Conservation (phyloP, 1,140 invertebrate species). For the Leptestheria dahalacensis region DNA sequence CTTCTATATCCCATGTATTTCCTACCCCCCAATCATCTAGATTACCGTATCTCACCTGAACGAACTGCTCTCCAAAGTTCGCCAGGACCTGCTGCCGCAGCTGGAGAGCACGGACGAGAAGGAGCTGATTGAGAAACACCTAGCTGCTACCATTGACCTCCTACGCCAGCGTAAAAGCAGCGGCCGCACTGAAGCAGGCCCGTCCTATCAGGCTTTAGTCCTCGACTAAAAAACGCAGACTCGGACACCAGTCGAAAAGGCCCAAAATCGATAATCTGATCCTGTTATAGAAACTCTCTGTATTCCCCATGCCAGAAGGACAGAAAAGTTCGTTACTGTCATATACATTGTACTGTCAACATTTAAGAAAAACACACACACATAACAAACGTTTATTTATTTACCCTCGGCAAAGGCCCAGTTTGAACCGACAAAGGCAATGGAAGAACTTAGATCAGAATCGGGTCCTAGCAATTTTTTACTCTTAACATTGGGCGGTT, state of each 20-base stretch:
- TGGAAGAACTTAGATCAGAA: background rate
- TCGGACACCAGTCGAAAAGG: too few relatives aligned
- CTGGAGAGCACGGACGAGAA: conserved; percentile 63
- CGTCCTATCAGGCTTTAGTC: background rate
- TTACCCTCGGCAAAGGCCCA: background rate
- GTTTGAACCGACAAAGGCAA: background rate
- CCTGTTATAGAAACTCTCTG: too few relatives aligned
- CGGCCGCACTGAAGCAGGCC: background rate
- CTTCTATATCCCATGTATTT: conserved; percentile 8
- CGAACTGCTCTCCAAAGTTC: conserved; percentile 81
- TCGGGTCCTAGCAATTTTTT: background rate
- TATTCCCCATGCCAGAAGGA: background rate
- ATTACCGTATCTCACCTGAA: conserved; percentile 55
- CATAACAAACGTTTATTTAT: too few relatives aligned
- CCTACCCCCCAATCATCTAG: conserved; percentile 26
- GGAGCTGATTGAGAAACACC: conserved; percentile 89
- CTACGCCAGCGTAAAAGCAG: conserved; percentile 34
- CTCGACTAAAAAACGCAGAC: background rate
- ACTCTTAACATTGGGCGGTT: background rate
- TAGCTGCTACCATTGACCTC: conserved; percentile 72
- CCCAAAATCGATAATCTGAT: too few relatives aligned
- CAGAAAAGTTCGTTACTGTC: background rate
- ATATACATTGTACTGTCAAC: background rate
- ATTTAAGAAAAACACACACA: background rate
- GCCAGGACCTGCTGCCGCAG: conserved; percentile 69